Percentiles rank a stretch among this genome's conserved stretches.
phyloP scores from a whole-genome alignment of 1,140 invertebrate genomes.

The Drosophila parabipectinata region DNA sequence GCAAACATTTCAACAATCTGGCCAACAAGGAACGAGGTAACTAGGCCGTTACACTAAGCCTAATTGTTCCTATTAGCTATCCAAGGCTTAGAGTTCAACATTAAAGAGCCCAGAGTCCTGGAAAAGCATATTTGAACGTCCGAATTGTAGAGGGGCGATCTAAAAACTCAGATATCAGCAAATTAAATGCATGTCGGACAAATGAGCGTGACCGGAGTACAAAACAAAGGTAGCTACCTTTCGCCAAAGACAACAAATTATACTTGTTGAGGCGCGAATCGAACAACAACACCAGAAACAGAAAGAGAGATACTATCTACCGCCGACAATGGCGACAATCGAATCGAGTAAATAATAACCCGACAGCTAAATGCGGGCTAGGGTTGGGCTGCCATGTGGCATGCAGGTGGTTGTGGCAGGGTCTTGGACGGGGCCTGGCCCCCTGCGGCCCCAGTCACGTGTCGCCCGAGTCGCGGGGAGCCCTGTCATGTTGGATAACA shows the following conservation, averaged over 20 bases:
- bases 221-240: conserved; percentile 16
- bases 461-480: conserved; percentile 2
- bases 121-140: conserved; percentile 15
- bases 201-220: conserved; percentile 43
- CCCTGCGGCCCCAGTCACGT: conserved; percentile 13
- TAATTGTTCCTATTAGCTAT: not conserved
- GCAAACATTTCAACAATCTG: conserved; percentile 31
- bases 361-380: conserved; percentile 18
- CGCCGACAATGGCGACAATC: conserved; percentile 17
- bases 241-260: conserved; percentile 47
- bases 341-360: conserved; percentile 49
- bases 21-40: not conserved
- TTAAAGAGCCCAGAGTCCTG: not conserved
- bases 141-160: conserved; percentile 31
- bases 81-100: not conserved
- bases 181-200: conserved; percentile 57
- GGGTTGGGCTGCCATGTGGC: conserved; percentile 8
- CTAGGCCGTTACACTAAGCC: not conserved
- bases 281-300: conserved; percentile 30
- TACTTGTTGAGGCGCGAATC: conserved; percentile 60
- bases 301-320: conserved; percentile 9
- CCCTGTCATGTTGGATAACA: conserved; percentile 22
- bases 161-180: conserved; percentile 35
- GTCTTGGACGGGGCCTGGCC: not conserved
- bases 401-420: conserved; percentile 11